Base-by-base conservation (phyloP, 2,888 invertebrate species). In the Platycheirus rosarum region DNA sequence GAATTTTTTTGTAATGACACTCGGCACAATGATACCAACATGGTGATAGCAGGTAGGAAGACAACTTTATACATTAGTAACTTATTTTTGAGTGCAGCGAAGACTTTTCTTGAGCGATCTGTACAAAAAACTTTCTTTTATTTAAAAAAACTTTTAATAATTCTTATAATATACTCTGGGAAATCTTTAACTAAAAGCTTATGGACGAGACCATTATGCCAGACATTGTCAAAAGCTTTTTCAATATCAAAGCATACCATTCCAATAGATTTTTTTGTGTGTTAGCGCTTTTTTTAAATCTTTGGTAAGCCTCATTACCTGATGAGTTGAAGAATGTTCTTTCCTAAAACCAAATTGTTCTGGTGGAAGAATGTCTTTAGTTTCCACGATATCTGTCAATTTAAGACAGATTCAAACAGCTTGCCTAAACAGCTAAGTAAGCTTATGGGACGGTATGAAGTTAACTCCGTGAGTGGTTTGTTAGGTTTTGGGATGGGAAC, bases 1-100 rank as follows among this genome's bases (percentile, higher is more conserved):
- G 42, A 9, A 42, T 42, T 42, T 42, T 42, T 16, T 42, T 42
- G 16, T 42, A 42, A 11, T 37, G 37, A 37, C 37, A 37, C 9
- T 37, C 37, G 3, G 42, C 13, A 42, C 16, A 42, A 23, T 23
- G 2, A 23, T 23, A 23, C 23, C 23, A 23, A 23, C 23, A 23
- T 23, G 23, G 23, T 4, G 23, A 23, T 23, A 23, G 23, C 23
- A 23, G 23, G 23, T 23, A 23, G 23, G 23, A 23, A 23, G 23
- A 23, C 23, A 23, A 23, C 23, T 23, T 23, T 23, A 23, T 23
- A 23, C 2, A 23, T 23, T 4, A 23, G 23, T 23, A 23, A 23
- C 23, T 23, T 23, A 23, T 23, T 23, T 23, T 23, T 23, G 35
- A 35, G 9, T 35, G 11, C 11, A 35, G 9, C 11, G 35, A 11